These are phyloP conservation scores for Pandemis heparana DNA, from an alignment of 2,888 invertebrate species.

Conservation along the genomic window DNA sequence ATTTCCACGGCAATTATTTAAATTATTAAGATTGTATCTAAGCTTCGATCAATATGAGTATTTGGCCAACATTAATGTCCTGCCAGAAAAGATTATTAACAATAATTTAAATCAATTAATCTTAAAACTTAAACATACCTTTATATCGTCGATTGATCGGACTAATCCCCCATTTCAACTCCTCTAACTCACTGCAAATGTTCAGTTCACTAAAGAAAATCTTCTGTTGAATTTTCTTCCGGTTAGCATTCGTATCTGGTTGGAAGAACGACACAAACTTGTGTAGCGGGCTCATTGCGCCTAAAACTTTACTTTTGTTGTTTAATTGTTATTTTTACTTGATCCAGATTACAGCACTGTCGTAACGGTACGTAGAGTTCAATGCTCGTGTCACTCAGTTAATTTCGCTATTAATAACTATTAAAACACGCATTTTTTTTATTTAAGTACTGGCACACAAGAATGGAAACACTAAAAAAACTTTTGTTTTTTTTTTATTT, in stretches of 20 bases:
- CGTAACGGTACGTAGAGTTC: conserved; percentile 42
- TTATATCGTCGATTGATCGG: conserved; percentile 78
- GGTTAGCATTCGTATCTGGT: conserved; percentile 78
- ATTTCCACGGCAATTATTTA: neutral
- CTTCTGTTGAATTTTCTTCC: conserved; percentile 77
- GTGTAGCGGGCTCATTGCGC: conserved; percentile 86
- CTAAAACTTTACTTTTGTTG: conserved; percentile 1
- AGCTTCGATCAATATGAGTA: too few relatives aligned
- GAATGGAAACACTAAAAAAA: neutral
- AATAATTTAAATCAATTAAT: too few relatives aligned
- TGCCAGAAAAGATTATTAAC: too few relatives aligned
- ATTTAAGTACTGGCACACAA: neutral
- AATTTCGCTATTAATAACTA: conserved; percentile 27
- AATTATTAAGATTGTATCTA: neutral
- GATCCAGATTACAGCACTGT: conserved; percentile 22
- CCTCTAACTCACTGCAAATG: conserved; percentile 73
- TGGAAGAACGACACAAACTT: conserved; percentile 87
- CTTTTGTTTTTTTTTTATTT: neutral
- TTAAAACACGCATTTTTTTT: conserved; percentile 8
- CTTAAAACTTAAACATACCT: conserved; percentile 59
- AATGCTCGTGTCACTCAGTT: conserved; percentile 33
- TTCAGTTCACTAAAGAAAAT: conserved; percentile 86
- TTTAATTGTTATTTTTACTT: conserved; percentile 40
- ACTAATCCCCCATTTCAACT: conserved; percentile 83
- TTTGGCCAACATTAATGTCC: too few relatives aligned